A percentile compares a stretch with the other conserved stretches of the same genome.
These are phyloP conservation scores for Dendrolimus kikuchii DNA, from an alignment of 1,140 invertebrate genomes.

Conservation along the genomic window DNA sequence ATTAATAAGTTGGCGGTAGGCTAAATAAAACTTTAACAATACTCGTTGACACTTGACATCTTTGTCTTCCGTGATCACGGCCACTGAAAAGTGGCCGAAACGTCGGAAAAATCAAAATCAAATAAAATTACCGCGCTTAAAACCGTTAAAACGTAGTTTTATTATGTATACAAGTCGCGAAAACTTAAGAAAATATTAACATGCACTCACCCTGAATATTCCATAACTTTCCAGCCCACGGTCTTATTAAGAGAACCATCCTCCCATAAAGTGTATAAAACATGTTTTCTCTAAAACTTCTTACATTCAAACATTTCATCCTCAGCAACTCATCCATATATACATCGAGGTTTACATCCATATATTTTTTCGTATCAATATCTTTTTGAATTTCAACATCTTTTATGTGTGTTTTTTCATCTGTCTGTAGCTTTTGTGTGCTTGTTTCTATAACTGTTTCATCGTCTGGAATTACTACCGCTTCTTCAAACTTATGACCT, in stretches of 20 bases:
- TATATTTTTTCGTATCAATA: not conserved
- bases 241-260: constrained; percentile 45
- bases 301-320: constrained; percentile 37
- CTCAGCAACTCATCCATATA: constrained; percentile 39
- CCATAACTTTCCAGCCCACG: constrained; percentile 39
- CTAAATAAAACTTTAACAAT: too few relatives aligned
- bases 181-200: too few relatives aligned
- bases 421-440: not conserved
- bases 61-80: too few relatives aligned
- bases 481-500: constrained; percentile 4
- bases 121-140: too few relatives aligned
- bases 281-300: constrained; percentile 43
- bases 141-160: too few relatives aligned
- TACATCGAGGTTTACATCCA: constrained; percentile 15
- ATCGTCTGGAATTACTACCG: not conserved
- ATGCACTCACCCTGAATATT: constrained; percentile 49
- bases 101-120: too few relatives aligned
- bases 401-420: not conserved
- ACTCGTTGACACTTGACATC: too few relatives aligned
- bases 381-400: constrained; percentile 2
- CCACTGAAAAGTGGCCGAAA: too few relatives aligned
- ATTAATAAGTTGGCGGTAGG: too few relatives aligned
- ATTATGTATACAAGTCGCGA: too few relatives aligned
- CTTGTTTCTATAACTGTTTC: not conserved
- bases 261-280: constrained; percentile 44